Evolutionary conservation across 2,113 vertebrate species (phyloP).

Genomic region (Struthidea cinerea): DNA sequence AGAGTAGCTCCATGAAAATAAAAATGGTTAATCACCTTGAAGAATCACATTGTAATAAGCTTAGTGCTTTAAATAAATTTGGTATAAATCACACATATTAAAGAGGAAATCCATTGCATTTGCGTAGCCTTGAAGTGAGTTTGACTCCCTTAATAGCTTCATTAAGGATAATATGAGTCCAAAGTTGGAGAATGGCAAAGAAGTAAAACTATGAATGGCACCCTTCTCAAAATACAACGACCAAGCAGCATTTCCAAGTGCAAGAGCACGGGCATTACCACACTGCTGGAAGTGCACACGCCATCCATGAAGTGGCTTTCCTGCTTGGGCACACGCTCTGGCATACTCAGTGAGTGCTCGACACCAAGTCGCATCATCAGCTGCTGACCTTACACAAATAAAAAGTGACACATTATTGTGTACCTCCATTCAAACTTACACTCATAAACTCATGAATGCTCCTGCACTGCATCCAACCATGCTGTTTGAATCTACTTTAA

Average conservation of each 20-base stretch:
- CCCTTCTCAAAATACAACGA: not conserved
- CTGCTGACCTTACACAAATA: slow-evolving; percentile 77
- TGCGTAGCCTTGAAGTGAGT: not conserved
- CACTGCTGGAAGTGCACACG: slow-evolving; percentile 81
- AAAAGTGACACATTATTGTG: not conserved
- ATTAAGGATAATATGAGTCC: rapidly evolving
- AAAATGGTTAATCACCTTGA: not conserved
- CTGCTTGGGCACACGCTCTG: slow-evolving; percentile 89
- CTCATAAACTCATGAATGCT: not conserved
- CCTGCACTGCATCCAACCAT: not conserved
- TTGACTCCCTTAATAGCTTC: not conserved
- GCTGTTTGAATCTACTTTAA: not conserved
- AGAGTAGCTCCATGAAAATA: not conserved
- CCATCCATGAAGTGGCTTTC: slow-evolving; percentile 86
- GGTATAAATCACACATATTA: not conserved
- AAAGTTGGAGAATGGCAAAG: not conserved
- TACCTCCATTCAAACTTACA: not conserved
- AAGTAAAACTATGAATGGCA: not conserved
- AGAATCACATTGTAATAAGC: not conserved
- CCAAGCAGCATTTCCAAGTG: not conserved
- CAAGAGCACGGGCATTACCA: slow-evolving; percentile 72
- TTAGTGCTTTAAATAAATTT: not conserved
- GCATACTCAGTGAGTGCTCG: slow-evolving; percentile 89
- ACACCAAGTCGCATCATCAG: slow-evolving; percentile 81
- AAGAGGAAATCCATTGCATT: not conserved